Base-by-base conservation (phyloP, 2,797 vertebrate species). In the Microchirus variegatus region DNA sequence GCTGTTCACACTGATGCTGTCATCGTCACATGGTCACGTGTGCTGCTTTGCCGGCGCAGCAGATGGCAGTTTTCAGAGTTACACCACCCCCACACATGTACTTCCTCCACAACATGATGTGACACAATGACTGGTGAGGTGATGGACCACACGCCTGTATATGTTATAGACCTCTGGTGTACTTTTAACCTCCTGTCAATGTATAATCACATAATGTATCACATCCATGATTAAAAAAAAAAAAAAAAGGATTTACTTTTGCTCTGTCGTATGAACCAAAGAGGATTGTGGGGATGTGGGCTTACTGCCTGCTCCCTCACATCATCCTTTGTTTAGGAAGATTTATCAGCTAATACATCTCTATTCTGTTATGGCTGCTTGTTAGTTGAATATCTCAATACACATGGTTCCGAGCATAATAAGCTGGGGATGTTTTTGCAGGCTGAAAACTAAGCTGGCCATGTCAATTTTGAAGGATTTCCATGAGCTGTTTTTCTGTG, bases 11-110 rank as follows among this genome's bases (percentile, higher is more conserved):
- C 77, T 73, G 78, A 74, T 56, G 59, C 77, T 74, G 80, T 86
- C 79, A 71, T 85, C 77, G 40, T 81, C 71, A 67, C 69, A 78
- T 74, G 76, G 78, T 88, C 80, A 88, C 74, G 83, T 87, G 85
- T 58, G 67, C 77, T 77, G 61, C 64, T 82, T 63, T 84, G 81
- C 77, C 71, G 71, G 76, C 38, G 31, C 80, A 84, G 80, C 90
- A 90, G 86, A 90, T 89, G 88, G 91, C 83, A 79, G 68, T 73
- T 89, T 84, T 84, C 73, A 83, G 69, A 87, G 86, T 90, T 87
- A 82, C 77, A 73, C 75, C 42, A 43, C 69, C 75, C 77, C 63
- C 77, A 75, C 66, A 64, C 56, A 77, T 56, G 47, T 60, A 56
- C 61, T 63, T 52, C 72, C 71, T 77, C 78, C 76, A 66, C 53